Evolutionary conservation across 2,113 vertebrate genomes (phyloP).

Genomic region (Clinocottus analis): DNA sequence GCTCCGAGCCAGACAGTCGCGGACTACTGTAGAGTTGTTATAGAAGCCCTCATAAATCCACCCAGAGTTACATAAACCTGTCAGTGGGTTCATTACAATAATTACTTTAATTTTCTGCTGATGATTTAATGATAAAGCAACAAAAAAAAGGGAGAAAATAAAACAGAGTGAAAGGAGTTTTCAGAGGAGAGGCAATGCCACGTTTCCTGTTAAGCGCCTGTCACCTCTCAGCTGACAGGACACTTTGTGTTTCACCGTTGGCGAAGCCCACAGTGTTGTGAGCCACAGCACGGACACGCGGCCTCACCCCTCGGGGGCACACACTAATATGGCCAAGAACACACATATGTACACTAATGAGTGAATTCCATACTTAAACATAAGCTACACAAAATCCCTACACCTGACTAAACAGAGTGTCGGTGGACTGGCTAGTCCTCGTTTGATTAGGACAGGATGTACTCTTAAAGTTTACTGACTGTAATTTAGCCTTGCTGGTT

Average conservation of each 20-base stretch:
- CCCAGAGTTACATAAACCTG: constrained; percentile 74
- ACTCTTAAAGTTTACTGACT: constrained; percentile 13
- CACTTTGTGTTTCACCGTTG: constrained; percentile 60
- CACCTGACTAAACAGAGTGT: not conserved
- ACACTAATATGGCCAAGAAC: constrained; percentile 3
- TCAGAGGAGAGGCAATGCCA: constrained; percentile 58
- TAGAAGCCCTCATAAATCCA: constrained; percentile 71
- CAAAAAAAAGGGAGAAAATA: constrained; percentile 54
- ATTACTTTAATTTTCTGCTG: constrained; percentile 81
- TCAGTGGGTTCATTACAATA: constrained; percentile 77
- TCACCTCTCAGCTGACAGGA: constrained; percentile 70
- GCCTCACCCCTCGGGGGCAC: constrained; percentile 20
- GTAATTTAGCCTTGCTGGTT: constrained; percentile 37
- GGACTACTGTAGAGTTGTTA: constrained; percentile 62
- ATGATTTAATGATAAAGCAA: constrained; percentile 79
- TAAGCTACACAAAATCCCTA: not conserved
- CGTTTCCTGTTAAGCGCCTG: constrained; percentile 64
- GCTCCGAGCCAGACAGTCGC: constrained; percentile 50
- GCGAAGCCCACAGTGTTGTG: constrained; percentile 50
- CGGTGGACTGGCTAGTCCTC: not conserved
- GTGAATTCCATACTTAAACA: constrained; percentile 4
- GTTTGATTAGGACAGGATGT: constrained; percentile 31
- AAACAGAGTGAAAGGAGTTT: constrained; percentile 63
- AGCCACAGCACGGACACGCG: constrained; percentile 44
- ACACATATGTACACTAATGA: constrained; percentile 8